Evolutionary conservation across 2,888 invertebrate genomes (phyloP).

Genomic region (Iphiclides podalirius): DNA sequence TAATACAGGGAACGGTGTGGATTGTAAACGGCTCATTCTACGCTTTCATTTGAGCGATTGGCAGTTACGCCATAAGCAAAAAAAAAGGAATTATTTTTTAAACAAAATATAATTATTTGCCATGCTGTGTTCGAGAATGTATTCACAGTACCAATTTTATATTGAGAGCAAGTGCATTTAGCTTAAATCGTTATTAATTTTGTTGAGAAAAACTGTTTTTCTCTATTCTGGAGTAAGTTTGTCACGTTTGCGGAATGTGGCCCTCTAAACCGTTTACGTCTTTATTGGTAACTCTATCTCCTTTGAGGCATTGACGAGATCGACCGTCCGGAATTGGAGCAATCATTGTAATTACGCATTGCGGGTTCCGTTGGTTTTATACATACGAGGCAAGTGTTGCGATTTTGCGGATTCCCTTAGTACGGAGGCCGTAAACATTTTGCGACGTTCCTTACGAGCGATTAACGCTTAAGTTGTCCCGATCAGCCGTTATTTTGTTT

Average conservation of each 20-base stretch:
- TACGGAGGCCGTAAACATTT: conserved; percentile 6
- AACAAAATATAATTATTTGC: too few species aligned
- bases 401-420: conserved; percentile 10
- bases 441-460: conserved; percentile 19
- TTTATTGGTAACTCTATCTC: conserved; percentile 27
- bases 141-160: too few species aligned
- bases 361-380: conserved; percentile 23
- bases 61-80: too few species aligned
- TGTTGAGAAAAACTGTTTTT: too few species aligned
- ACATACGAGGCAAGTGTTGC: conserved; percentile 16
- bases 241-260: neutral
- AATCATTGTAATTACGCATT: conserved; percentile 40
- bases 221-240: too few species aligned
- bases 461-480: conserved; percentile 10
- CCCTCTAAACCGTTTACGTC: neutral
- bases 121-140: too few species aligned
- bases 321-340: conserved; percentile 33
- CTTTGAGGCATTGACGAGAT: conserved; percentile 33
- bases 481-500: conserved; percentile 13
- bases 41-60: too few species aligned
- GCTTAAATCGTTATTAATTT: too few species aligned
- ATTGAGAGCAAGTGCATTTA: too few species aligned
- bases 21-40: too few species aligned
- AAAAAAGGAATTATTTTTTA: too few species aligned
- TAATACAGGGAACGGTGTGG: too few species aligned